Conservation (phyloP, 2,797 vertebrate genomes). For the Pachyuromys duprasi region DNA sequence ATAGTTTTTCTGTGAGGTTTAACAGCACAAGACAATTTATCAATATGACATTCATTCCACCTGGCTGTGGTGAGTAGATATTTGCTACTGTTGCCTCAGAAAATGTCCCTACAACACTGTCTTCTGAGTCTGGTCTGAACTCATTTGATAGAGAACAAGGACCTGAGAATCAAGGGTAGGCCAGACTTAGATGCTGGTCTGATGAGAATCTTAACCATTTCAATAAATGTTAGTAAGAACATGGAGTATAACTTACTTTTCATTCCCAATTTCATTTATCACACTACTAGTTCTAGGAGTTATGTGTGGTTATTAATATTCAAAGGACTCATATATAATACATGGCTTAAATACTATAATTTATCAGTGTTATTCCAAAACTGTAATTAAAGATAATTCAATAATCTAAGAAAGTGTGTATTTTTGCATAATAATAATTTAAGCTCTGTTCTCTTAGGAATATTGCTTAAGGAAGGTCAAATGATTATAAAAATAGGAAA, state of each 20-base stretch:
- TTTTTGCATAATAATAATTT: background rate
- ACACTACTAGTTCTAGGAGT: background rate
- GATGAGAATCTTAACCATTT: conserved; percentile 31
- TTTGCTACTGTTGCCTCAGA: background rate
- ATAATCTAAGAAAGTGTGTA: background rate
- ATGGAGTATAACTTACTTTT: conserved; percentile 20
- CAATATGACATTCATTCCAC: background rate
- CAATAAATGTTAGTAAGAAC: conserved; percentile 44
- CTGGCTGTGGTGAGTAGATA: background rate
- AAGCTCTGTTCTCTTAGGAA: background rate
- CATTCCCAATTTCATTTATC: conserved; percentile 5
- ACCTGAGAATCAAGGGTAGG: background rate
- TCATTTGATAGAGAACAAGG: background rate
- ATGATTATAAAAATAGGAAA: background rate
- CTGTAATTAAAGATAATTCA: background rate
- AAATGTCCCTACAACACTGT: background rate
- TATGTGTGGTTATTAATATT: background rate
- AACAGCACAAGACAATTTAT: background rate
- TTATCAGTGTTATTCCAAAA: conserved; percentile 23
- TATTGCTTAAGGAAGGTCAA: background rate
- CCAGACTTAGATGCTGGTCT: background rate
- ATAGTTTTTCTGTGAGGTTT: background rate
- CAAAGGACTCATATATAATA: background rate
- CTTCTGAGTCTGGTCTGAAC: background rate
- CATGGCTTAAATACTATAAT: conserved; percentile 19